Base-by-base conservation (phyloP, 2,888 invertebrate genomes). In the Leucophenga montana region DNA sequence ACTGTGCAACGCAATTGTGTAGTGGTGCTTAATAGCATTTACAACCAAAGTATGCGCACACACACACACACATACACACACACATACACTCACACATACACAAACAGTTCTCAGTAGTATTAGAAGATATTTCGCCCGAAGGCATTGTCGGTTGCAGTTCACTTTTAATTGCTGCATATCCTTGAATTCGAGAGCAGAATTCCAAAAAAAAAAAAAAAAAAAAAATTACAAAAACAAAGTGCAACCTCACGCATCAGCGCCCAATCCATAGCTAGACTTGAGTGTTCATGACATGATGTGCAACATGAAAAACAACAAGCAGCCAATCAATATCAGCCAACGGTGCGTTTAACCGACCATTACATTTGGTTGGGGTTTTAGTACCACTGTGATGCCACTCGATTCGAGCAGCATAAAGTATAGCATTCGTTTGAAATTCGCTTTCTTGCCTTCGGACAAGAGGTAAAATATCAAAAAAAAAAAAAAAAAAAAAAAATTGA, bases 141-240 rank as follows among this genome's bases (percentile, higher is more conserved):
- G 39, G 3, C 39, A 39, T 1, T 39, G 39, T 39, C 39, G 39
- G 8, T 39, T 39, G 39, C 39, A 39, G 39, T 8, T 71, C 74
- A 76, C 76, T 71, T 74, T 80, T 72, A 76, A 77, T 76, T 73
- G 70, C 65, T 72, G 46, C 74, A 73, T 72, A 77, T 74, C 74
- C 73, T 71, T 77, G 75, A 68, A 71, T 66, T 61, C 56, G 16
- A 20, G 69, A 68, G 13, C 3, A 39, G 39, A 5, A 5, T 39
- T 39, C 11, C 8, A 39, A 39, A 39, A 3, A 11, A 39, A 33
- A 33, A 33, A 5, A 33, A 5, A 33, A 33, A 5, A 33, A 33
- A 39, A 11, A 11, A 39, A 39, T 27, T 27, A 39, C 11, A 39
- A 39, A 11, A 39, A 39, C 11, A 39, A 39, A 5, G 39, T 39